Evolutionary conservation across 37 sponge, comb jelly and placozoan species (phyloP).

Genomic region (Axinella damicornis): DNA sequence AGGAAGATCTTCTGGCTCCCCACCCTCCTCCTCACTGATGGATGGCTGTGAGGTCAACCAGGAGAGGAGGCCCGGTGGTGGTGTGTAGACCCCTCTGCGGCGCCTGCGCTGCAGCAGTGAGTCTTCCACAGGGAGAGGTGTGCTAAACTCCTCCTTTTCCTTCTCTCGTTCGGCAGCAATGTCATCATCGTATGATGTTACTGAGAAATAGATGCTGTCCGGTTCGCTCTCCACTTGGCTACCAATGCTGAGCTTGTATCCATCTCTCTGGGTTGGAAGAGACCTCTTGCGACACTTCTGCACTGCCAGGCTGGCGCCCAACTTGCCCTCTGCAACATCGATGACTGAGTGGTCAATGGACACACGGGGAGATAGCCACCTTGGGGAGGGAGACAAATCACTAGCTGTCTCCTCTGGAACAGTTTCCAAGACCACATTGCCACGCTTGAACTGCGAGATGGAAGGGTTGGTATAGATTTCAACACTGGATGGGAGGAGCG

Average conservation of each 20-base stretch:
- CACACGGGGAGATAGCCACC: constrained; percentile 69
- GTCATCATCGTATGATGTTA: constrained; percentile 81
- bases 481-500: neutral
- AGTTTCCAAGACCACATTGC: constrained; percentile 50
- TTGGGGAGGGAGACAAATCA: constrained; percentile 78
- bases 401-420: constrained; percentile 87
- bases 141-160: constrained; percentile 15
- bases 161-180: constrained; percentile 52
- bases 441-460: neutral
- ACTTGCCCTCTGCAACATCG: constrained; percentile 34
- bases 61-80: constrained; percentile 49
- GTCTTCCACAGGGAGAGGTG: constrained; percentile 13
- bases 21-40: constrained; percentile 27
- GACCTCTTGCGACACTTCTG: constrained; percentile 40
- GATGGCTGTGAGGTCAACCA: constrained; percentile 62
- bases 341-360: constrained; percentile 65
- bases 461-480: neutral
- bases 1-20: constrained; percentile 42
- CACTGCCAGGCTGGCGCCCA: constrained; percentile 29
- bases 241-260: constrained; percentile 55
- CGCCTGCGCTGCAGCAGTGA: constrained; percentile 9
- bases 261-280: constrained; percentile 53
- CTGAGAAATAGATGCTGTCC: constrained; percentile 74
- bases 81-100: constrained; percentile 43
- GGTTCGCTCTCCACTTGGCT: constrained; percentile 54